These are phyloP conservation scores for Sporophila hypoxantha DNA, from an alignment of 2,113 vertebrate species.

Conservation along the genomic window DNA sequence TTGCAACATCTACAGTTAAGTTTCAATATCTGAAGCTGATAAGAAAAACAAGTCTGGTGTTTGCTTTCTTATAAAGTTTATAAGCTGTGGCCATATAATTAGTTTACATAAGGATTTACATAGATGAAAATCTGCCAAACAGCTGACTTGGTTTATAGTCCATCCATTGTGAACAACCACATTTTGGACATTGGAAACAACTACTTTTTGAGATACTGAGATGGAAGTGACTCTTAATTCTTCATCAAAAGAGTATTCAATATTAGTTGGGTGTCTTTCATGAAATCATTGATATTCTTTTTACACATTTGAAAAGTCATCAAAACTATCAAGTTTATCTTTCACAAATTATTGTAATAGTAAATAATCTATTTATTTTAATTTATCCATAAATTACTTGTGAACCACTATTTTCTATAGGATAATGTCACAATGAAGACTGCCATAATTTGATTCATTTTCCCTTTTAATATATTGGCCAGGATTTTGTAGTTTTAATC, in stretches of 20 bases:
- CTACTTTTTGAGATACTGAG: accelerated
- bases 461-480: neutral
- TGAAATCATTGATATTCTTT: neutral
- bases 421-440: neutral
- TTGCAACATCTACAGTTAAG: neutral
- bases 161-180: neutral
- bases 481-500: neutral
- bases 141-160: neutral
- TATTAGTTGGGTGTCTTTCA: neutral
- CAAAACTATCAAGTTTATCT: neutral
- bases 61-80: neutral
- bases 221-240: neutral
- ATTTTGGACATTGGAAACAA: neutral
- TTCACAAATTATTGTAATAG: neutral
- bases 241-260: neutral
- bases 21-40: neutral
- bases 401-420: neutral
- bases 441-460: neutral
- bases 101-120: neutral
- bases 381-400: neutral
- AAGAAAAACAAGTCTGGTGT: neutral
- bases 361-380: neutral
- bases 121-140: neutral
- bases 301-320: neutral
- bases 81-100: neutral